Evolutionary conservation across 2,797 vertebrate genomes (phyloP).

Genomic region (Mycteria americana): DNA sequence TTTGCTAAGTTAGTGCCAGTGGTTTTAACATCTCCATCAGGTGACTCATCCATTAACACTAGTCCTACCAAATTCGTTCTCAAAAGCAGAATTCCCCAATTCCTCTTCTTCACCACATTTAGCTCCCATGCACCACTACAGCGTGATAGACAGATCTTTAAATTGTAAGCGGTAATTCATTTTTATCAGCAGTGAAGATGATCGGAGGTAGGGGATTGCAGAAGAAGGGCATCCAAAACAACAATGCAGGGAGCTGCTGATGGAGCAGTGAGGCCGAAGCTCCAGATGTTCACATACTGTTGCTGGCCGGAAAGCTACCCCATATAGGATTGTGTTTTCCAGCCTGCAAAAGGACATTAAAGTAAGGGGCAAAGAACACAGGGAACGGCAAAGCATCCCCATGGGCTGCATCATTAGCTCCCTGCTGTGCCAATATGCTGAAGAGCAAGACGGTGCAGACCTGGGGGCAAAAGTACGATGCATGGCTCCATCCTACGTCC

Average conservation of each 20-base stretch:
- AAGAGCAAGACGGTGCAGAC: background rate
- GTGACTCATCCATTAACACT: background rate
- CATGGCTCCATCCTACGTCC: fast-evolving
- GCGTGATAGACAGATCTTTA: background rate
- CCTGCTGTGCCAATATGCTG: background rate
- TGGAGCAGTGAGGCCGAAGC: background rate
- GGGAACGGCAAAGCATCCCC: background rate
- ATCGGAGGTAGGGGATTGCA: background rate
- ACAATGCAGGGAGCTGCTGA: background rate
- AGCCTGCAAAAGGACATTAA: background rate
- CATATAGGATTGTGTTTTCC: background rate
- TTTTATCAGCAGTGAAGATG: background rate
- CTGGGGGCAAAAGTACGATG: background rate
- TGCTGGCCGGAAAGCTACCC: background rate
- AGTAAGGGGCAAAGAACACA: background rate
- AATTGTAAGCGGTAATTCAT: background rate
- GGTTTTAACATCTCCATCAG: background rate
- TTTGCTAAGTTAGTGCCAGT: background rate
- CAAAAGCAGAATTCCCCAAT: background rate
- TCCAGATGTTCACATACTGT: background rate
- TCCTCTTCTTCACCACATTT: background rate
- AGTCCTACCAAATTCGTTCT: background rate
- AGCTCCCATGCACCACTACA: background rate
- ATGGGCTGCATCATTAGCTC: background rate
- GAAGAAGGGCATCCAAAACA: background rate